These are phyloP conservation scores for Rhagophthalmus giganteus DNA, from an alignment of 2,888 invertebrate species.

Conservation along the genomic window DNA sequence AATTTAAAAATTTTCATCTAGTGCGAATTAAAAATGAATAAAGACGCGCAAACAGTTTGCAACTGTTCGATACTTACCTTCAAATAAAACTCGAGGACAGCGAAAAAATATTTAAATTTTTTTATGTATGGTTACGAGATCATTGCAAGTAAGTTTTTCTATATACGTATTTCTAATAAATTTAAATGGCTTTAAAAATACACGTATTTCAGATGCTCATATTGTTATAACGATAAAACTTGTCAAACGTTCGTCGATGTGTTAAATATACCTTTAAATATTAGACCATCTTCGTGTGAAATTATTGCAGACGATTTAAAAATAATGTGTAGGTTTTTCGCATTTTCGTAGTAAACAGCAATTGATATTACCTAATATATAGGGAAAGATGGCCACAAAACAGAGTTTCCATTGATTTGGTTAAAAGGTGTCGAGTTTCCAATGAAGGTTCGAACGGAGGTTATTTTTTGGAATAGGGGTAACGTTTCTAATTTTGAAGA, in stretches of 20 bases:
- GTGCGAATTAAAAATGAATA: too few relatives aligned
- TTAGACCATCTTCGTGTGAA: constrained; percentile 48
- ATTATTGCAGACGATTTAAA: constrained; percentile 50
- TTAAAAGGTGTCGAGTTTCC: constrained; percentile 16
- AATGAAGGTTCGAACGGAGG: constrained; percentile 38
- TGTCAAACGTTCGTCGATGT: constrained; percentile 64
- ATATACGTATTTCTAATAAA: constrained; percentile 7
- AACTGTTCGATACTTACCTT: too few relatives aligned
- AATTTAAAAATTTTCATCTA: too few relatives aligned
- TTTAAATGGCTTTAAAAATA: not conserved
- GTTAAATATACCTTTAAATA: constrained; percentile 59
- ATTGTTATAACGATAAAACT: constrained; percentile 63
- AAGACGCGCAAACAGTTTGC: too few relatives aligned
- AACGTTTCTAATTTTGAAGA: constrained; percentile 53
- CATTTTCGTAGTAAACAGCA: not conserved
- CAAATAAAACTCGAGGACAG: too few relatives aligned
- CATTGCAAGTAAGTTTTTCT: constrained; percentile 59
- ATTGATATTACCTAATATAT: constrained; percentile 11
- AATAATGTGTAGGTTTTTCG: constrained; percentile 64
- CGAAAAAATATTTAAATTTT: constrained; percentile 43
- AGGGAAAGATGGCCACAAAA: constrained; percentile 66
- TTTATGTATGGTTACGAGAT: constrained; percentile 63
- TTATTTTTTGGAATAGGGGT: constrained; percentile 57
- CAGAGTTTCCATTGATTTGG: constrained; percentile 58
- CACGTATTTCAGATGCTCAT: constrained; percentile 56